Evolutionary conservation across 1,140 invertebrate genomes (phyloP), one percentile per base, ranked within the genome.

Genomic region (Drosophila equinoxialis): DNA sequence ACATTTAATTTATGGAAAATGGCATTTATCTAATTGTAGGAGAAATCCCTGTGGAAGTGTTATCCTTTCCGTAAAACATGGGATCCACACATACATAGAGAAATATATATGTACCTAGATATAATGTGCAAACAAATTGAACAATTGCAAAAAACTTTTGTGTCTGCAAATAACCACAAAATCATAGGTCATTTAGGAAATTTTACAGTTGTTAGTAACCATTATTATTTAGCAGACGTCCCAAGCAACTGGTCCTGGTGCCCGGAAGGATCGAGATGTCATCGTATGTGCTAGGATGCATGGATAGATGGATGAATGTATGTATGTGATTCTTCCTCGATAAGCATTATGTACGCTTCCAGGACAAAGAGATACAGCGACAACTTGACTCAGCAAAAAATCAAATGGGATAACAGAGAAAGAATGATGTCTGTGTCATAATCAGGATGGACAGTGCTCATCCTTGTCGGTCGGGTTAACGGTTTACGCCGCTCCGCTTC

Each of bases 361-460:
- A 41, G 45, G 42, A 87, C 83, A 86, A 79, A 68, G 57, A 67
- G 55, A 66, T 65, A 54, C 48, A 42, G 48, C 39, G 79, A 74
- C 83, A 82, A 86, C 83, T 86, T 86, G 82, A 86, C 82, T 86
- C 82, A 86, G 82, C 82, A 86, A 13, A 86, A 86, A 82, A 78
- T 72, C 33, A 51, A 68, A 45, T 20, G 55, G 30, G 20, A 33
- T 17, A 57, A 17, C 63, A 65, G 41, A 67, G 59, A 55, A 61
- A 55, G 51, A 67, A 66, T 3, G 7, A 17, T 48, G 14, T 51
- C 17, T 51, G 45, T 51, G 45, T 51, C 45, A 51, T 51, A 51
- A 51, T 51, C 45, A 51, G 45, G 45, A 51, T 51, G 45, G 45
- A 51, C 45, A 51, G 17, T 23, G 17, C 45, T 51, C 14, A 20